phyloP scores from a whole-genome alignment of 2,888 invertebrate species.

The Orthosia gracilis region DNA sequence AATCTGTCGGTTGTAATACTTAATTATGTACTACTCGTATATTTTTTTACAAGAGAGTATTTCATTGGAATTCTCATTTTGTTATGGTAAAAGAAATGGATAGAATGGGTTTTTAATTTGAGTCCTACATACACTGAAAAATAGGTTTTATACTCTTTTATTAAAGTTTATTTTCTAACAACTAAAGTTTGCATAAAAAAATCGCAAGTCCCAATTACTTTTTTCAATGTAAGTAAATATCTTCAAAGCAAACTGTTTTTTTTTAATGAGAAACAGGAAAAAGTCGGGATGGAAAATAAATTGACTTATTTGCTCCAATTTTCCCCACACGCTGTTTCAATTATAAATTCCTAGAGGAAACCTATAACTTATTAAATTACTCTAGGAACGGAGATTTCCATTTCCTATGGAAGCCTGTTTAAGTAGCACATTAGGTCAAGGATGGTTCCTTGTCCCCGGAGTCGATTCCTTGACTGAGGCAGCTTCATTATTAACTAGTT shows the following conservation, averaged over 20 bases:
- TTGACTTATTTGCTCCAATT: constrained; percentile 27
- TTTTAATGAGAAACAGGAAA: not conserved
- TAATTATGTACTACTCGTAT: constrained; percentile 18
- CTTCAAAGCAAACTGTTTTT: not conserved
- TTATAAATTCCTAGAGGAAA: constrained; percentile 35
- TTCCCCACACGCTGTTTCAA: constrained; percentile 15
- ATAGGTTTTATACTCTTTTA: too few species aligned
- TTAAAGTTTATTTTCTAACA: too few species aligned
- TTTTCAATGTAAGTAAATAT: not conserved
- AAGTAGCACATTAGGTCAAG: constrained; percentile 83
- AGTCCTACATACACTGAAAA: not conserved
- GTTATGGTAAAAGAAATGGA: not conserved
- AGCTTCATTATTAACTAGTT: constrained; percentile 68
- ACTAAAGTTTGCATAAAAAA: too few species aligned
- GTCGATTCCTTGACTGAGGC: constrained; percentile 67
- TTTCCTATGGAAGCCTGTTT: constrained; percentile 56
- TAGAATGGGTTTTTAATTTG: not conserved
- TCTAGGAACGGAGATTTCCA: constrained; percentile 59
- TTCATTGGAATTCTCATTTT: constrained; percentile 3
- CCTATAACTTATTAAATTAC: constrained; percentile 62
- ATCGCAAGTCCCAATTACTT: too few species aligned
- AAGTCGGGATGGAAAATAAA: constrained; percentile 32
- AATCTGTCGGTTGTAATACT: not conserved
- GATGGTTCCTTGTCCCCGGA: constrained; percentile 69
- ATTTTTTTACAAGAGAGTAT: constrained; percentile 15